Evolutionary conservation across 2,797 vertebrate genomes (phyloP), one percentile per base, ranked within the genome.

Genomic region (Rhinatrema bivittatum): DNA sequence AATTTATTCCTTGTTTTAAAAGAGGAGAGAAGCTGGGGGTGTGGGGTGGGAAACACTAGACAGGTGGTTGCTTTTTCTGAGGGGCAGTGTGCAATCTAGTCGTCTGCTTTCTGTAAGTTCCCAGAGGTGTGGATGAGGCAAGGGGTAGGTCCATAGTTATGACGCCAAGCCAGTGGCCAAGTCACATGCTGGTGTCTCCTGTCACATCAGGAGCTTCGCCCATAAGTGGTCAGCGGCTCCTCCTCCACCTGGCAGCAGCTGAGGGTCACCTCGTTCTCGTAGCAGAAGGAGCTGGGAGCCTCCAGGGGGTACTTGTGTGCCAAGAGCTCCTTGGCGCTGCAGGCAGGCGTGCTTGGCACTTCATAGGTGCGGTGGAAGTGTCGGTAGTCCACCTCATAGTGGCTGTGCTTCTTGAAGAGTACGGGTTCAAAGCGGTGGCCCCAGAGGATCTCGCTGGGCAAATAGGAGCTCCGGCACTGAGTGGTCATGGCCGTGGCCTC

Each of bases 401-500:
- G 79, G 25, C 87, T 81, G 52, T 87, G 91, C 38, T 75, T 87
- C 48, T 91, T 86, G 14, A 91, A 93, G 41, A 95, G 87, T 50
- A 95, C 89, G 1, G 90, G 89, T 54, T 94, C 91, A 4, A 95
- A 95, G 34, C 90, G 81, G 28, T 83, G 83, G 52, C 92, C 90
- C 92, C 92, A 95, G 34, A 80, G 73, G 57, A 95, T 88, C 76
- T 95, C 92, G 1, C 85, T 75, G 1, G 90, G 82, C 53, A 93
- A 65, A 60, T 90, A 95, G 27, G 92, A 95, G 32, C 89, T 91
- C 5, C 92, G 89, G 47, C 90, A 93, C 56, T 95, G 92, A 3
- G 92, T 94, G 40, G 92, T 95, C 92, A 95, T 95, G 16, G 92
- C 88, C 1, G 92, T 95, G 55, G 90, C 91, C 57, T 93, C 91